These are phyloP conservation scores for Anthonomus grandis DNA, from an alignment of 1,140 invertebrate genomes.

Conservation along the genomic window DNA sequence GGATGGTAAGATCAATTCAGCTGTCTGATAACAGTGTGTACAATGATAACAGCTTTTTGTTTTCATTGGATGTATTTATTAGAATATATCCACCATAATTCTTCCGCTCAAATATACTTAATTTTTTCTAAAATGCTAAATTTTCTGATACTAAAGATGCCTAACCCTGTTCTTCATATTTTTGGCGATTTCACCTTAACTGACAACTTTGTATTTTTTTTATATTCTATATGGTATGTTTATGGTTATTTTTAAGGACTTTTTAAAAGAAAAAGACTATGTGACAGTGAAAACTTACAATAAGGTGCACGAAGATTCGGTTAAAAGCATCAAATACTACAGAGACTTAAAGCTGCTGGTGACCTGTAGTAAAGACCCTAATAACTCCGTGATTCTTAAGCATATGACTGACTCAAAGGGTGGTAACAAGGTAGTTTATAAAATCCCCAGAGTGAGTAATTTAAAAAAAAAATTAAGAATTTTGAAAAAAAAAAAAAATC, in stretches of 20 bases:
- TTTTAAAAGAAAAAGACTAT: conserved; percentile 50
- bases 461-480: conserved; percentile 1
- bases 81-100: too few species aligned
- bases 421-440: conserved; percentile 52
- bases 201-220: conserved; percentile 1
- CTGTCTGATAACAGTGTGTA: too few species aligned
- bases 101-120: too few species aligned
- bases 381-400: conserved; percentile 48
- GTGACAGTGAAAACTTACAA: conserved; percentile 43
- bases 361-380: conserved; percentile 53
- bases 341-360: conserved; percentile 47
- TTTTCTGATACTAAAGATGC: too few species aligned
- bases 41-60: too few species aligned
- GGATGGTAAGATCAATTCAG: conserved; percentile 55
- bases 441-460: conserved; percentile 49
- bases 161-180: too few species aligned
- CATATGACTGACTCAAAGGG: conserved; percentile 48
- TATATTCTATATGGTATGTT: conserved; percentile 2
- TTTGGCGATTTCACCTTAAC: too few species aligned
- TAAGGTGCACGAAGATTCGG: conserved; percentile 47
- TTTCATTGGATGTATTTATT: too few species aligned
- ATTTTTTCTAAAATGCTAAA: too few species aligned
- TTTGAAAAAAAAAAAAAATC: neutral
- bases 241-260: conserved; percentile 47
- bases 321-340: conserved; percentile 48